Conservation (phyloP, 2,797 vertebrate species). For the Coendou prehensilis region DNA sequence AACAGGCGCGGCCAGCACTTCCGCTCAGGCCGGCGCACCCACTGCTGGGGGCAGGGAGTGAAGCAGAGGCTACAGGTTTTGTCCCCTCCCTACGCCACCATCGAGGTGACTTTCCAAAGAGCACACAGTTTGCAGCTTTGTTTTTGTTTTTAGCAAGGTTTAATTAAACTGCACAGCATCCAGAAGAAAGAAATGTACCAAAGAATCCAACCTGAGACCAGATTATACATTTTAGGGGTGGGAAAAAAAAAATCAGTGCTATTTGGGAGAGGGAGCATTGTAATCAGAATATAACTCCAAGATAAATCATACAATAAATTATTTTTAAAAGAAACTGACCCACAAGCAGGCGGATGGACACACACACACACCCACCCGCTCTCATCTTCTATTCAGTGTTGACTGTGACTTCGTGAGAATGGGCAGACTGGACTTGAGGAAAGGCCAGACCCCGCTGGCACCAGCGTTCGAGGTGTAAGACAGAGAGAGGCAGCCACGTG, state of each 20-base stretch:
- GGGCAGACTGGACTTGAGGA: constrained; percentile 11
- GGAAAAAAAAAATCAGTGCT: background rate
- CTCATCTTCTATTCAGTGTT: constrained; percentile 75
- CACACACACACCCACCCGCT: background rate
- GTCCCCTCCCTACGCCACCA: background rate
- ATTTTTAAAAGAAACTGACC: constrained; percentile 63
- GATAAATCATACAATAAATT: constrained; percentile 84
- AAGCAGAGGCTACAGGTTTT: background rate
- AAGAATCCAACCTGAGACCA: constrained; percentile 76
- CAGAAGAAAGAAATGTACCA: constrained; percentile 78
- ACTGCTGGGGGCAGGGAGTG: background rate
- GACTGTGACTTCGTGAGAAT: constrained; percentile 62
- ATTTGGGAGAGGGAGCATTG: constrained; percentile 49
- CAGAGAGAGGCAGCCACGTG: constrained; percentile 6
- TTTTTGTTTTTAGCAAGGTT: constrained; percentile 72
- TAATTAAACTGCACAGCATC: constrained; percentile 81
- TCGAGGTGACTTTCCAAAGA: constrained; percentile 44
- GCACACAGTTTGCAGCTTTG: constrained; percentile 67
- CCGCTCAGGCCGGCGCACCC: background rate
- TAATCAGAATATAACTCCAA: constrained; percentile 68
- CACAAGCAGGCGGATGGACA: constrained; percentile 41
- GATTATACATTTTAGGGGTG: constrained; percentile 45
- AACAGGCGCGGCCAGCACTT: background rate
- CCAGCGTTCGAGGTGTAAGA: constrained; percentile 29
- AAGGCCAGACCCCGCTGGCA: constrained; percentile 26